Conservation (phyloP, 1,140 invertebrate species). For the Lethrus apterus region DNA sequence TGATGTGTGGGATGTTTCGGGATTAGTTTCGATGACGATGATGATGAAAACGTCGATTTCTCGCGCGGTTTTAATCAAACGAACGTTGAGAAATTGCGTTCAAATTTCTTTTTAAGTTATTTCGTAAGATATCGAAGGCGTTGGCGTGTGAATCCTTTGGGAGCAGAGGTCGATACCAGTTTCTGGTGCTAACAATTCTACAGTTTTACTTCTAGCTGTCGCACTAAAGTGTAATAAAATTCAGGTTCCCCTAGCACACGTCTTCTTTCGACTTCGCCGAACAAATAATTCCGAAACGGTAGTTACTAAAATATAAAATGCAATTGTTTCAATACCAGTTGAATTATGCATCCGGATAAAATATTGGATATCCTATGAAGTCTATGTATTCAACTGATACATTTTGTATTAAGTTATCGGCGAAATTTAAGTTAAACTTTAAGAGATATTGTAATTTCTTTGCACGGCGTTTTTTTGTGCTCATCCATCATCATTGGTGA, state of each 20-base stretch:
- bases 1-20: too few relatives aligned
- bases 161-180: slow-evolving; percentile 36
- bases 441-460: slow-evolving; percentile 13
- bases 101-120: slow-evolving; percentile 31
- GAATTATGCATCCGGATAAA: too few relatives aligned
- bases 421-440: slow-evolving; percentile 10
- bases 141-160: slow-evolving; percentile 37
- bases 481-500: slow-evolving; percentile 32
- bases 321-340: too few relatives aligned
- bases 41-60: too few relatives aligned
- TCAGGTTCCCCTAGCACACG: slow-evolving; percentile 22
- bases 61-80: slow-evolving; percentile 15
- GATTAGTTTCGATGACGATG: too few relatives aligned
- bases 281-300: too few relatives aligned
- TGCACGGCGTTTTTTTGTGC: slow-evolving; percentile 3
- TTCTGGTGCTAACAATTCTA: slow-evolving; percentile 40
- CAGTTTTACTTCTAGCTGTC: slow-evolving; percentile 41
- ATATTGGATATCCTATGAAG: too few relatives aligned
- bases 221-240: slow-evolving; percentile 41
- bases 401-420: too few relatives aligned
- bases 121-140: slow-evolving; percentile 37
- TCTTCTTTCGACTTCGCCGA: slow-evolving; percentile 6
- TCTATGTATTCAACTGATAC: too few relatives aligned
- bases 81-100: slow-evolving; percentile 22
- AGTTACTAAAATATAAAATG: too few relatives aligned